Evolutionary conservation across 2,113 vertebrate species (phyloP).

Genomic region (Lota lota): DNA sequence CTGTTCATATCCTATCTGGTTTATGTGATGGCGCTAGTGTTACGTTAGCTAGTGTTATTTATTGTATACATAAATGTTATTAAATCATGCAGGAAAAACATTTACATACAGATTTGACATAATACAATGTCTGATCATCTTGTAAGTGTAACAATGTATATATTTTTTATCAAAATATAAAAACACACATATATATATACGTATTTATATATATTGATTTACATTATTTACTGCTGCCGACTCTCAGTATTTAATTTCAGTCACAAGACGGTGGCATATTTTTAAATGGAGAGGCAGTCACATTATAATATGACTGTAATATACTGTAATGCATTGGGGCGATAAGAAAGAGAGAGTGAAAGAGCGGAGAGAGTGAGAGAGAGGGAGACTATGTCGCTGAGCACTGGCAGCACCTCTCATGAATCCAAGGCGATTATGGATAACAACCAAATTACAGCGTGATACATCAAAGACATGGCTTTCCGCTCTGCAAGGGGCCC

Average conservation of each 20-base stretch:
- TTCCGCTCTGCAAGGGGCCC: constrained; percentile 90
- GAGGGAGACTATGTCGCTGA: constrained; percentile 72
- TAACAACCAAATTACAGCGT: constrained; percentile 93
- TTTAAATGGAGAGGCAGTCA: constrained; percentile 24
- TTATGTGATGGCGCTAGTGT: constrained; percentile 44
- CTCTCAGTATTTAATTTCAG: neutral
- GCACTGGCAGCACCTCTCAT: constrained; percentile 75
- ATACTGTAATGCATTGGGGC: no score
- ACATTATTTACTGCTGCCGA: neutral
- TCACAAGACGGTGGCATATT: no score
- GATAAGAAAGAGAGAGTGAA: no score
- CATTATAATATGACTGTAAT: neutral
- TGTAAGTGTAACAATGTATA: constrained; percentile 30
- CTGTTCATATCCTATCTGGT: constrained; percentile 43
- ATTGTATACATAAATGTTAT: constrained; percentile 63
- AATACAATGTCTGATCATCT: constrained; percentile 38
- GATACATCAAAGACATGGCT: constrained; percentile 89
- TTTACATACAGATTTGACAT: constrained; percentile 64
- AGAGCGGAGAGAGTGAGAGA: neutral
- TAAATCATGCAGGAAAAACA: constrained; percentile 42
- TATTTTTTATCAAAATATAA: no score
- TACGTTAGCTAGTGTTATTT: constrained; percentile 49
- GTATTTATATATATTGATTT: no score
- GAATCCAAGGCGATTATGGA: constrained; percentile 96
- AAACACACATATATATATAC: no score